Percentiles rank a stretch among this genome's conserved stretches.
Evolutionary conservation across 2,888 invertebrate species (phyloP).

Genomic region (Eristalis tenax): DNA sequence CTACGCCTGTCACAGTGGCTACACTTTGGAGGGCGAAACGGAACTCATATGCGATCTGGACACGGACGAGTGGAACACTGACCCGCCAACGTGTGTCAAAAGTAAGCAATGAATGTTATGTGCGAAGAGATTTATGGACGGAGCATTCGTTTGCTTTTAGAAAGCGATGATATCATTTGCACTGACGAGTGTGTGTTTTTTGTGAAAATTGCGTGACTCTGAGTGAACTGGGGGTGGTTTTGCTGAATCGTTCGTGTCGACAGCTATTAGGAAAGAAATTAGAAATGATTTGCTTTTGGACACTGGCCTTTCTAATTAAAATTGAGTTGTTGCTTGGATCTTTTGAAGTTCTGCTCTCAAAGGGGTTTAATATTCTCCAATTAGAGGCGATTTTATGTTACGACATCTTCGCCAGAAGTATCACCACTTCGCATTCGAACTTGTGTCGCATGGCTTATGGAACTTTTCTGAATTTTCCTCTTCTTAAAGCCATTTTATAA

Average conservation of each 20-base stretch:
- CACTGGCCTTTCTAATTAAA: neutral
- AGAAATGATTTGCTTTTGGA: neutral
- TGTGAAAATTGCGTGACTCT: neutral
- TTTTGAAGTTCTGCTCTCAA: neutral
- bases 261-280: neutral
- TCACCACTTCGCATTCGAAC: neutral
- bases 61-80: conserved; percentile 78
- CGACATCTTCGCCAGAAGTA: neutral
- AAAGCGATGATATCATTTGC: neutral
- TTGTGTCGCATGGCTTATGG: neutral
- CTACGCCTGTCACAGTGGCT: conserved; percentile 78
- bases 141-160: neutral
- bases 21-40: conserved; percentile 75
- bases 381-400: neutral
- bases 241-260: neutral
- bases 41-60: conserved; percentile 78
- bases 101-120: conserved; percentile 63
- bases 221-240: neutral
- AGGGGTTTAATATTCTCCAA: neutral
- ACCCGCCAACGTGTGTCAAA: conserved; percentile 78
- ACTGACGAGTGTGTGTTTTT: neutral
- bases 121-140: neutral
- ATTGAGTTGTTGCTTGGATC: neutral
- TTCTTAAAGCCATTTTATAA: too few species aligned
- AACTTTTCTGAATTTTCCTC: neutral